These are phyloP conservation scores for Neocloeon triangulifer DNA, from an alignment of 1,140 invertebrate species.

Conservation along the genomic window DNA sequence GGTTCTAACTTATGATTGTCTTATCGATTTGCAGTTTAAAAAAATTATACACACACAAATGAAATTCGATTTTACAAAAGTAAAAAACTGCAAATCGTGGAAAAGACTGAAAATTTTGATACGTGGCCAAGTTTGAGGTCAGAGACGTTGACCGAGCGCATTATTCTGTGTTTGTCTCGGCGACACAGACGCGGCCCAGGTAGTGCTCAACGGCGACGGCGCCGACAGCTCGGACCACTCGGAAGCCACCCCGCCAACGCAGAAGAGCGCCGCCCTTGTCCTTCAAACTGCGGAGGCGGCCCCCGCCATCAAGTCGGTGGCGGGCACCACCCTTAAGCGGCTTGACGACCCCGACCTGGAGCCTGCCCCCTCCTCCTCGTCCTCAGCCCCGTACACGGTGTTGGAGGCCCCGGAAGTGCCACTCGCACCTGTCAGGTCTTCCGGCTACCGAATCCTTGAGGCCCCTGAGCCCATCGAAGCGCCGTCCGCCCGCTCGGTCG, in stretches of 20 bases:
- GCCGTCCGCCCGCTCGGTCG: constrained; percentile 23
- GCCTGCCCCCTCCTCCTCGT: background rate
- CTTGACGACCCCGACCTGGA: constrained; percentile 22
- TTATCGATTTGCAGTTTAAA: too few species aligned
- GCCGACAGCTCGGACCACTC: too few species aligned
- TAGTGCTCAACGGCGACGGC: constrained; percentile 10
- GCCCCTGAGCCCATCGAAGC: constrained; percentile 15
- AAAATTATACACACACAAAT: background rate
- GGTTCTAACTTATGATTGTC: too few species aligned
- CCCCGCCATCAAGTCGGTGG: constrained; percentile 16
- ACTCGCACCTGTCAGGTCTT: constrained; percentile 10
- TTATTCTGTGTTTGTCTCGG: constrained; percentile 7
- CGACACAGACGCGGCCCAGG: constrained; percentile 11
- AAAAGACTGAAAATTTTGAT: too few species aligned
- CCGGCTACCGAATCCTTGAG: constrained; percentile 10
- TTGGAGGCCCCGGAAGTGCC: constrained; percentile 20
- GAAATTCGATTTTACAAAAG: too few species aligned
- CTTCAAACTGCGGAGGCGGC: too few species aligned
- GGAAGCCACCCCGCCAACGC: too few species aligned
- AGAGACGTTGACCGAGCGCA: too few species aligned
- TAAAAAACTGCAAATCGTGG: too few species aligned
- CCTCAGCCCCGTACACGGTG: constrained; percentile 14
- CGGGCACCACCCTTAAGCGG: constrained; percentile 24
- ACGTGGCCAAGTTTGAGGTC: too few species aligned
- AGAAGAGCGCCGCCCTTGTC: constrained; percentile 12